Evolutionary conservation across 1,140 invertebrate genomes (phyloP), one percentile per base, ranked within the genome.

Genomic region (Neomicropteryx cornuta): DNA sequence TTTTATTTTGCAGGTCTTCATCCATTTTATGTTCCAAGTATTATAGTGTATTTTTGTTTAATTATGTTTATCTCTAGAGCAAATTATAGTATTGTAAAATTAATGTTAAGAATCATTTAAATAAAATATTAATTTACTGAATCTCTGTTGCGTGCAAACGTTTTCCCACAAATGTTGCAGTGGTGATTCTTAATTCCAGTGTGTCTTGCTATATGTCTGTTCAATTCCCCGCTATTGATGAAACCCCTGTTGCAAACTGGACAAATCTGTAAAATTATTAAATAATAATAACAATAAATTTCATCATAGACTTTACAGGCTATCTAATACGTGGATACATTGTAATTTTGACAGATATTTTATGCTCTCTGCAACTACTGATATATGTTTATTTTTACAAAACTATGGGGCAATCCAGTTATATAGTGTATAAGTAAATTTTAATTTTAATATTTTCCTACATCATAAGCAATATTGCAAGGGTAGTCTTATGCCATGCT

Each of bases 131-230:
- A 51, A 37, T 53, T 60, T 23, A 71, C 69, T 49, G 73, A 63
- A 44, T 74, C 72, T 45, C 71, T 61, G 13, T 76, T 76, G 2
- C 81, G 71, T 18, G 75, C 75, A 47, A 85, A 87, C 6, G 73
- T 71, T 47, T 81, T 77, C 4, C 73, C 75, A 51, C 83, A 87
- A 2, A 83, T 56, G 47, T 85, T 76, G 52, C 83, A 87, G 36
- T 79, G 75, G 51, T 78, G 81, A 51, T 78, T 77, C 50, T 81
- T 83, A 28, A 83, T 71, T 1, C 81, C 81, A 1, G 79, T 81
- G 47, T 86, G 83, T 5, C 77, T 81, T 4, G 73, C 70, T 50
- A 79, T 73, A 47, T 87, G 83, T 32, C 81, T 68, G 3, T 79
- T 75, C 6, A 85, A 56, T 50, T 83, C 80, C 42, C 81, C 81